Evolutionary conservation across 2,888 invertebrate species (phyloP).

Genomic region (Synanthedon tipuliformis): DNA sequence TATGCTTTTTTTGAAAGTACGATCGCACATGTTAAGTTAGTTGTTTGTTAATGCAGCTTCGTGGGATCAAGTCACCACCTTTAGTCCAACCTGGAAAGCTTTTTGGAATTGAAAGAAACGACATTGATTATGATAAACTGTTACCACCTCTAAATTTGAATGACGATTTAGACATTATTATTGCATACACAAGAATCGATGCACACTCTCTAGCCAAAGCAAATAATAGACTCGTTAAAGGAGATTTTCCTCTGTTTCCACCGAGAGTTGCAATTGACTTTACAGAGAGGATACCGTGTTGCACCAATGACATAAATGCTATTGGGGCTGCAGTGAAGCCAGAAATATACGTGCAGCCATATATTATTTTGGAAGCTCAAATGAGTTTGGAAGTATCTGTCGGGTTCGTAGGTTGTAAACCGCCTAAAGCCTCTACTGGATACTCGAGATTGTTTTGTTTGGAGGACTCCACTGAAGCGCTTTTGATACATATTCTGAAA

Average conservation of each 20-base stretch:
- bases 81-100: constrained; percentile 13
- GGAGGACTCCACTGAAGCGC: constrained; percentile 14
- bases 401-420: constrained; percentile 47
- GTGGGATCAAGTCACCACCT: constrained; percentile 22
- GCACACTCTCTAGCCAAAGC: constrained; percentile 28
- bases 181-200: constrained; percentile 47
- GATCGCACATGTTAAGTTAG: not conserved
- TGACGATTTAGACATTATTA: constrained; percentile 29
- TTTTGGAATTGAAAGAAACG: constrained; percentile 38
- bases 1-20: too few relatives aligned
- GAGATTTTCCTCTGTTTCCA: constrained; percentile 46
- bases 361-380: constrained; percentile 38
- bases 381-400: constrained; percentile 49
- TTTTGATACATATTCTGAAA: constrained; percentile 22
- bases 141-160: constrained; percentile 11
- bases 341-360: constrained; percentile 25
- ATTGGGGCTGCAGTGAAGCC: constrained; percentile 23
- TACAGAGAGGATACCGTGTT: constrained; percentile 27
- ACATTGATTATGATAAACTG: constrained; percentile 22
- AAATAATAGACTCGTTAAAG: constrained; percentile 28
- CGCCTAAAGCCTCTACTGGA: constrained; percentile 14
- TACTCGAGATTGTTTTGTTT: constrained; percentile 44
- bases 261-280: constrained; percentile 15
- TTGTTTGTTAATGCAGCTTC: constrained; percentile 25
- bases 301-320: constrained; percentile 52